Percentiles rank a stretch among this genome's conserved stretches.
Evolutionary conservation across 2,797 vertebrate genomes (phyloP).

Genomic region (Brachymystax lenok): DNA sequence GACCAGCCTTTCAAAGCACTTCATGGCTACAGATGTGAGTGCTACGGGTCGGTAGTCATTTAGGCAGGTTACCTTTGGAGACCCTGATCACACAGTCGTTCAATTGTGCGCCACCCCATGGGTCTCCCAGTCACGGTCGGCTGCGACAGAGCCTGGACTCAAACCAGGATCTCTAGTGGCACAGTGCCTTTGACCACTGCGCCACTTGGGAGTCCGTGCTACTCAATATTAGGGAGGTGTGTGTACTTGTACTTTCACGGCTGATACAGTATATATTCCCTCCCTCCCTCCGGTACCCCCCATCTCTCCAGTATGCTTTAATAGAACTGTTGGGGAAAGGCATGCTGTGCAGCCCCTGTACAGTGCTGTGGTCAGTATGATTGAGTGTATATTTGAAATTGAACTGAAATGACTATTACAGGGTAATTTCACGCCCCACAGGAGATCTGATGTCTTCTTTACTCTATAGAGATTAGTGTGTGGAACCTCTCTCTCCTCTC

Average conservation of each 20-base stretch:
- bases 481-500: not conserved
- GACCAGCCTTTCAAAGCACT: too few relatives aligned
- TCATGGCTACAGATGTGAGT: too few relatives aligned
- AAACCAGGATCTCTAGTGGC: not conserved
- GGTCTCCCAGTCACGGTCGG: too few relatives aligned
- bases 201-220: too few relatives aligned
- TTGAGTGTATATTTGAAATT: conserved; percentile 67
- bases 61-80: too few relatives aligned
- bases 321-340: not conserved
- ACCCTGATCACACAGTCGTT: too few relatives aligned
- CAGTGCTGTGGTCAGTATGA: conserved; percentile 49
- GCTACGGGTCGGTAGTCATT: too few relatives aligned
- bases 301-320: not conserved
- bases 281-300: conserved; percentile 3
- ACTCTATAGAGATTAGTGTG: conserved; percentile 22
- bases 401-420: conserved; percentile 64
- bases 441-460: conserved; percentile 62
- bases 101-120: too few relatives aligned
- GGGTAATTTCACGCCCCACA: conserved; percentile 66
- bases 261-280: not conserved
- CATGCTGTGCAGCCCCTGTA: conserved; percentile 39
- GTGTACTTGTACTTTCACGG: not conserved
- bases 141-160: too few relatives aligned
- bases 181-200: too few relatives aligned
- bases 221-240: not conserved